Evolutionary conservation across 2,797 vertebrate genomes (phyloP), one percentile per base, ranked within the genome.

Genomic region (Mionectes olivaceus): DNA sequence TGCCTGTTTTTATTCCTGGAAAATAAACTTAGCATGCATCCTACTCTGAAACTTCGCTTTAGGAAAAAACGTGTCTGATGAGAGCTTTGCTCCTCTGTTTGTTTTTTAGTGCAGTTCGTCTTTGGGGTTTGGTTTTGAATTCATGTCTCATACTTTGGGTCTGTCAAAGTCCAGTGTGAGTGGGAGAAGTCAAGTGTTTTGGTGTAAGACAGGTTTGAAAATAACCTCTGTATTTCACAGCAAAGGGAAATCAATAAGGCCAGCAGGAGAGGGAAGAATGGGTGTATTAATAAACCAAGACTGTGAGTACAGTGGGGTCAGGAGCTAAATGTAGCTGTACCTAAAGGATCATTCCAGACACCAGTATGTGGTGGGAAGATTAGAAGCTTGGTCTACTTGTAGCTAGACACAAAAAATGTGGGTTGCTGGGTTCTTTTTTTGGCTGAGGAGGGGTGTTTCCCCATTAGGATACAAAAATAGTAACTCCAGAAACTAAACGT

Each of bases 161-260:
- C 79, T 71, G 32, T 94, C 80, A 37, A 25, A 32, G 74, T 60
- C 59, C 93, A 86, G 79, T 71, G 53, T 65, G 53, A 78, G 91
- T 50, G 65, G 83, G 85, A 91, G 44, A 91, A 90, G 83, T 86
- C 56, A 79, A 95, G 59, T 37, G 57, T 89, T 96, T 84, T 83
- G 63, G 79, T 79, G 74, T 86, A 67, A 92, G 80, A 70, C 74
- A 79, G 71, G 77, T 84, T 94, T 86, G 89, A 94, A 83, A 96
- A 94, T 94, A 86, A 79, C 63, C 70, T 93, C 80, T 37, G 76
- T 90, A 68, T 83, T 82, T 93, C 93, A 89, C 84, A 83, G 83
- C 70, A 87, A 80, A 64, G 69, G 69, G 83, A 93, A 96, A 96
- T 95, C 91, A 96, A 86, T 82, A 92, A 76, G 53, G 87, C 47